Evolutionary conservation across 2,113 vertebrate genomes (phyloP).

Genomic region (Percina caprodes): DNA sequence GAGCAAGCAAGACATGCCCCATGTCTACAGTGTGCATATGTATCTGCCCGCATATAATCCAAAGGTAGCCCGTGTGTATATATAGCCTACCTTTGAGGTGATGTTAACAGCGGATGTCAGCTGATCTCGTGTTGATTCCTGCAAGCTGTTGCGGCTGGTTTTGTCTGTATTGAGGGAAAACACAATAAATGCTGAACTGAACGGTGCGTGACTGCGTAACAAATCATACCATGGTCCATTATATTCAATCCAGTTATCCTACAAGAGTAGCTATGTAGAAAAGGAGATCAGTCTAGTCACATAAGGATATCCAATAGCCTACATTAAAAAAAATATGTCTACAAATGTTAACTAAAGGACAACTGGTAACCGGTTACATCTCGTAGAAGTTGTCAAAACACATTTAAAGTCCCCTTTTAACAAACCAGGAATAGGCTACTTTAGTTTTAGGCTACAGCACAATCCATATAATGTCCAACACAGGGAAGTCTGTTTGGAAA

Average conservation of each 20-base stretch:
- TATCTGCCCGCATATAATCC: too few species aligned
- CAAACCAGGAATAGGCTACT: neutral
- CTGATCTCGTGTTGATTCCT: neutral
- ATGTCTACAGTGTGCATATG: fast-evolving
- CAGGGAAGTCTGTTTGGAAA: neutral
- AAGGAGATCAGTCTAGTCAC: neutral
- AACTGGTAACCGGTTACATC: neutral
- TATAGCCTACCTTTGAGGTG: slow-evolving; percentile 24
- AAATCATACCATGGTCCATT: neutral
- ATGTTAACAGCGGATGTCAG: neutral
- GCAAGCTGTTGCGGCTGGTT: slow-evolving; percentile 7
- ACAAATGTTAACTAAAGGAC: too few species aligned
- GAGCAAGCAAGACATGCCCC: neutral
- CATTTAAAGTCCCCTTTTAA: neutral
- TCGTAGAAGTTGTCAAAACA: neutral
- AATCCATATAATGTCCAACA: neutral
- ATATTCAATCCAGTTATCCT: neutral
- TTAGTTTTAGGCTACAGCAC: neutral
- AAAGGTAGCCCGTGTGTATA: too few species aligned
- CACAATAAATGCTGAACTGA: neutral
- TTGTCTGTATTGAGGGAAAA: neutral
- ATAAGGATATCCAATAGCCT: neutral
- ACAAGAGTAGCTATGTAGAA: neutral
- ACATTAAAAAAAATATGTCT: neutral
- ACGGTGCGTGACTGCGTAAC: neutral